phyloP scores from a whole-genome alignment of 2,797 vertebrate genomes.

The Heliangelus exortis region DNA sequence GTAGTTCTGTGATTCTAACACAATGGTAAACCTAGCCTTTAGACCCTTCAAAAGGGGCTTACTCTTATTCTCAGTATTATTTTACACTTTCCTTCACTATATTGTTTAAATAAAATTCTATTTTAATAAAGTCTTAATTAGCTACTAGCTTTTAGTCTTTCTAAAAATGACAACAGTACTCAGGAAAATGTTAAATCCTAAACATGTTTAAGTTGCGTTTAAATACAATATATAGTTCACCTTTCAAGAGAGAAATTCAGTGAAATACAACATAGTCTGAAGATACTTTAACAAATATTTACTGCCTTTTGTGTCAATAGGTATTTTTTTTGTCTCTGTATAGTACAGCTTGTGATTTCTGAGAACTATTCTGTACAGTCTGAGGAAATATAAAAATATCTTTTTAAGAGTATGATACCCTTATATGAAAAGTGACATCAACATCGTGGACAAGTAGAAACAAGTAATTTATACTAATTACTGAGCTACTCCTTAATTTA shows the following conservation, averaged over 20 bases:
- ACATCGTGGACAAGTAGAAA: background rate
- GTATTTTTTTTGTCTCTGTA: background rate
- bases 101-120: background rate
- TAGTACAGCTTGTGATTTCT: background rate
- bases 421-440: background rate
- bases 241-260: background rate
- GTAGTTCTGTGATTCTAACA: background rate
- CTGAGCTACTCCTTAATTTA: background rate
- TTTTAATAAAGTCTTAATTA: background rate
- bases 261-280: background rate
- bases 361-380: background rate
- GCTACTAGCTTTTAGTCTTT: background rate
- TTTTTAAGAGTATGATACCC: background rate
- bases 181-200: background rate
- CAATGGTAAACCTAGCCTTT: background rate
- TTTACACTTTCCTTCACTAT: background rate
- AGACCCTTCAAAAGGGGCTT: background rate
- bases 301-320: background rate
- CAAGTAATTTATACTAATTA: background rate
- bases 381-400: background rate
- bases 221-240: background rate
- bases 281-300: background rate
- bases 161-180: background rate
- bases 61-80: background rate
- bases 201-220: background rate